Evolutionary conservation across 2,888 invertebrate genomes (phyloP), one percentile per base, ranked within the genome.

Genomic region (Eristalis arbustorum): DNA sequence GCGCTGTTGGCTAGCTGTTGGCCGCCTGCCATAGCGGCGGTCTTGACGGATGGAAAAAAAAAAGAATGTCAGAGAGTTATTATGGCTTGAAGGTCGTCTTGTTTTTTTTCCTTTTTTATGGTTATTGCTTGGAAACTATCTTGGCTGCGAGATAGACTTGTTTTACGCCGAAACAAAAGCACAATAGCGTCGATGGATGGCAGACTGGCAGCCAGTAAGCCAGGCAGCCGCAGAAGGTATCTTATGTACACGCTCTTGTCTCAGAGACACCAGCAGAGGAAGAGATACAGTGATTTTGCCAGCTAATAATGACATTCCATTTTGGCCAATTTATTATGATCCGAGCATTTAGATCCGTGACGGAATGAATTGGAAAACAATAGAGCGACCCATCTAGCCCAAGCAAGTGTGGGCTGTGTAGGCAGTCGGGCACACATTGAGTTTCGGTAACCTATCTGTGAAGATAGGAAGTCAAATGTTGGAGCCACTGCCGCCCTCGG

Each of bases 11-110:
- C 31, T 31, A 10, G 31, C 31, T 31, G n/a, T 18, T 81, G 59
- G 81, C 69, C 68, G 59, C 62, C 73, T 85, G 62, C 63, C 81
- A 73, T 56, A 49, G 56, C 73, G 73, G 75, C 72, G 72, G 49
- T 81, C 80, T 68, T 69, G 76, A 75, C 71, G 40, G 31, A 64
- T 28, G 14, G 25, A 40, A 40, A 73, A 66, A 69, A 81, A 78
- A 75, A 78, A 87, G 87, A 87, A 83, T 87, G 87, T 79, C 81
- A 81, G 85, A 77, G 76, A 81, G 64, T 78, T 85, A 82, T 82
- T 77, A 87, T 77, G 73, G 40, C 68, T 78, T 87, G 87, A 87
- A 87, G 87, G 87, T 83, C 87, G 79, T 75, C 78, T 78, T 79
- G 87, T 87, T 87, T 62, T 42, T 63, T 76, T 62, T 49, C 63